Evolutionary conservation across 2,797 vertebrate species (phyloP).

Genomic region (Parauchenoglanis punctatus): DNA sequence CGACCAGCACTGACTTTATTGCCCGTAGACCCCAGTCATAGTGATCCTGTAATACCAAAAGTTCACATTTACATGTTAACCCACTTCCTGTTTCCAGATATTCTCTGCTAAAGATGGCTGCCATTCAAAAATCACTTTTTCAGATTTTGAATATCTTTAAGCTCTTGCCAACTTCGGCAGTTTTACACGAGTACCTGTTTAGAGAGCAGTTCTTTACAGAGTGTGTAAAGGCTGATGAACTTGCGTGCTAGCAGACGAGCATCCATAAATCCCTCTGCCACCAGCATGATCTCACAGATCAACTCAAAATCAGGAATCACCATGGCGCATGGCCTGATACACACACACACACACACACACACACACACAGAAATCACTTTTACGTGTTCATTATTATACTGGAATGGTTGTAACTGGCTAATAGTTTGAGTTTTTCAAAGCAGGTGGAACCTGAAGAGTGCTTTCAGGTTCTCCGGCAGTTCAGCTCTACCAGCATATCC

Average conservation of each 20-base stretch:
- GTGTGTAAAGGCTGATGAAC: conserved; percentile 81
- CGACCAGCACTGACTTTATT: conserved; percentile 81
- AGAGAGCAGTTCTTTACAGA: conserved; percentile 81
- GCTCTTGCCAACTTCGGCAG: not conserved
- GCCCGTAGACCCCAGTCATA: conserved; percentile 79
- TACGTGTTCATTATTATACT: not conserved
- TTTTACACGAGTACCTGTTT: conserved; percentile 69
- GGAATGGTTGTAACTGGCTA: not conserved
- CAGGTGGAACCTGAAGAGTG: conserved; percentile 74
- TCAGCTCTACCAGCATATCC: conserved; percentile 80
- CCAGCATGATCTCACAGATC: conserved; percentile 83
- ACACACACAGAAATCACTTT: not conserved
- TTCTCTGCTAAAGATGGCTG: not conserved
- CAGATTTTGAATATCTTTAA: not conserved
- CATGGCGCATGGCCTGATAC: conserved; percentile 64
- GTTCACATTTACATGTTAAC: not conserved
- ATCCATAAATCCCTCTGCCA: conserved; percentile 80
- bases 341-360: not conserved
- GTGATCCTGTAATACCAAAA: conserved; percentile 71
- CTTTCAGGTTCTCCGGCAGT: conserved; percentile 81
- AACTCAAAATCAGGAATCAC: conserved; percentile 83
- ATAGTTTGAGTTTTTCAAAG: not conserved
- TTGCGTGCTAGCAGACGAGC: conserved; percentile 79
- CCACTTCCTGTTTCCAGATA: not conserved
- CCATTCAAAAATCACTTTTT: not conserved